Evolutionary conservation across 1,140 invertebrate species (phyloP).

Genomic region (Drosophila leontia): DNA sequence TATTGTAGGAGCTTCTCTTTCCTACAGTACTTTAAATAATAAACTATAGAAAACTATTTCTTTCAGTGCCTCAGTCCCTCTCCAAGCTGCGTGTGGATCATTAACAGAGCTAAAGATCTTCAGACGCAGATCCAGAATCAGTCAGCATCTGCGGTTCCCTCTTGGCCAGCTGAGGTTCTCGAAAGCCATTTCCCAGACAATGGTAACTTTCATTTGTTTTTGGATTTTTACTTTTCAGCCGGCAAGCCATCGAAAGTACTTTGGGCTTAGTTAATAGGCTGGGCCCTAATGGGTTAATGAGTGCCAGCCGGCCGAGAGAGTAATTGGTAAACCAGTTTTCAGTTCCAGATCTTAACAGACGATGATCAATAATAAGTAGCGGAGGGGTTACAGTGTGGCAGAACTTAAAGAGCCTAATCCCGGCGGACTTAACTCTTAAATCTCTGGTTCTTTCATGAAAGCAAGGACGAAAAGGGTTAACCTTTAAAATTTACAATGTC

Average conservation of each 20-base stretch:
- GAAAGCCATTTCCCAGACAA: conserved; percentile 51
- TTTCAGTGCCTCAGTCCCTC: background rate
- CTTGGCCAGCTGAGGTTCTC: conserved; percentile 31
- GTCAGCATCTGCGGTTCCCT: conserved; percentile 53
- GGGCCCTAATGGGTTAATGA: conserved; percentile 51
- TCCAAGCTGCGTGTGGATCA: conserved; percentile 62
- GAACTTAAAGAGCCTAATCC: conserved; percentile 34
- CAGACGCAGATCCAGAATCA: conserved; percentile 10
- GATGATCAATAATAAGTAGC: conserved; percentile 43
- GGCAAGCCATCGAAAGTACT: conserved; percentile 60
- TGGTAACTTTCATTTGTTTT: conserved; percentile 73
- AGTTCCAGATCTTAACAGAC: conserved; percentile 20
- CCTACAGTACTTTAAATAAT: background rate
- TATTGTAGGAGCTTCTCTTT: too few relatives aligned
- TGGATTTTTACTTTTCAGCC: conserved; percentile 65
- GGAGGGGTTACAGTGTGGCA: background rate
- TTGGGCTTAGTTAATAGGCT: conserved; percentile 42
- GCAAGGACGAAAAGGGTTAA: conserved; percentile 32
- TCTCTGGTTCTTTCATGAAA: conserved; percentile 25
- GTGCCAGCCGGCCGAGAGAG: conserved; percentile 3
- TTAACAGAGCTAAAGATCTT: conserved; percentile 39
- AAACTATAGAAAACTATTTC: background rate
- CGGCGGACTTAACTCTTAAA: conserved; percentile 30
- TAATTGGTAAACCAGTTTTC: conserved; percentile 48
- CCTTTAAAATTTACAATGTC: conserved; percentile 49